Base-by-base conservation (phyloP, 2,113 vertebrate species). In the Sminthopsis crassicaudata region DNA sequence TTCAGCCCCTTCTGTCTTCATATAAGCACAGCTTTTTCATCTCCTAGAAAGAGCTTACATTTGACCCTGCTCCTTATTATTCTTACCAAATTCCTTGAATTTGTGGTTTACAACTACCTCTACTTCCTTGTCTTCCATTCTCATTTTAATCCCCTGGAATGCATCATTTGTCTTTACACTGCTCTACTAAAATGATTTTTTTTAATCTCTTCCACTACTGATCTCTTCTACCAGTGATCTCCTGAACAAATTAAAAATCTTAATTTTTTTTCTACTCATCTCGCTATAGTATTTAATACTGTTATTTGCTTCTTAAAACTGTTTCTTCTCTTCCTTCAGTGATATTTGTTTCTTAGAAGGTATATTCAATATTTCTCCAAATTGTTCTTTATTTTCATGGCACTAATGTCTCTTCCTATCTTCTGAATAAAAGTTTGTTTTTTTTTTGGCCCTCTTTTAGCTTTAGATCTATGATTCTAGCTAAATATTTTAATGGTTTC, bases 191-290 rank as follows among this genome's bases (percentile, higher is more conserved):
- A 93, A 19, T 24, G 95, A 14, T 91, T 96, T 26, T 84, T 84
- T 24, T 92, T 88, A 51, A 96, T 51, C 50, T 51, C 50, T 11
- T 51, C 50, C 50, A 4, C 50, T 11, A 51, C 9, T 51, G 50
- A 51, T 51, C 6, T 51, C 50, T 51, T 51, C 10, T 51, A 91
- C 54, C 96, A 67, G 25, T 91, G 89, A 27, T 57, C 90, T 55
- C 94, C 60, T 53, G 93, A 53, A 26, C 93, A 89, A 94, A 94
- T 95, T 84, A 30, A 53, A 91, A 90, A 55, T 95, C 95, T 95
- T 90, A 67, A 84, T 91, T 93, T 22, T 93, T 93, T 22, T 26
- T 91, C 36, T 94, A 55, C 51, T 92, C 67, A 26, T 96, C 54
- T 93, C 23, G 95, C n/a, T 90, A 36, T 92, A 46, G 4, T n/a